These are phyloP conservation scores for Phymastichus coffea DNA, from an alignment of 1,140 invertebrate species.

Conservation along the genomic window DNA sequence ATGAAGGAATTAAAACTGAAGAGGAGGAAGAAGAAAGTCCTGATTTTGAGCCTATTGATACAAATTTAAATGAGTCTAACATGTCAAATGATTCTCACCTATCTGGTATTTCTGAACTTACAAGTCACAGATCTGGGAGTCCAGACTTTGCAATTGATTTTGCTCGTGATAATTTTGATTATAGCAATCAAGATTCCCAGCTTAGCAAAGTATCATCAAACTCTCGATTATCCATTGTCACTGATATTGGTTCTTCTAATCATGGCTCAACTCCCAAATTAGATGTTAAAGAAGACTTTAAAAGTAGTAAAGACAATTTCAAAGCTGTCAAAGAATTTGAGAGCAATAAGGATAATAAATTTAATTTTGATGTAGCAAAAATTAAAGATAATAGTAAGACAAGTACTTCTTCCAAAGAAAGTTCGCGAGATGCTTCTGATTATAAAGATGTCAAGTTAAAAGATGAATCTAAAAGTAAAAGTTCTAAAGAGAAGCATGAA, in stretches of 20 bases:
- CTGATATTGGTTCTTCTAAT: constrained; percentile 54
- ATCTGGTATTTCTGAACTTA: constrained; percentile 63
- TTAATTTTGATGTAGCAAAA: constrained; percentile 45
- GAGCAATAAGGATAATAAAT: constrained; percentile 52
- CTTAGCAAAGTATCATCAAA: constrained; percentile 64
- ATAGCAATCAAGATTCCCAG: constrained; percentile 59
- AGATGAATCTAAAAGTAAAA: constrained; percentile 39
- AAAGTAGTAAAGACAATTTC: constrained; percentile 43
- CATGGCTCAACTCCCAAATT: constrained; percentile 45
- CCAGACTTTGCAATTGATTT: constrained; percentile 48
- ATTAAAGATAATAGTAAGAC: constrained; percentile 47
- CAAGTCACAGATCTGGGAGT: constrained; percentile 55
- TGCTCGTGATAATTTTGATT: constrained; percentile 51
- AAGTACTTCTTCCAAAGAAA: constrained; percentile 43
- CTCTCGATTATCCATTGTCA: constrained; percentile 59
- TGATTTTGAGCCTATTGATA: constrained; percentile 65
- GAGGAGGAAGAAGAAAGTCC: constrained; percentile 68
- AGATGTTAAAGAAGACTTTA: constrained; percentile 48
- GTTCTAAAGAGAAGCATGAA: constrained; percentile 45
- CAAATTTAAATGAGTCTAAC: constrained; percentile 52
- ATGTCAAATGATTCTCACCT: constrained; percentile 61
- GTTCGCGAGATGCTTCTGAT: constrained; percentile 43
- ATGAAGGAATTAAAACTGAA: constrained; percentile 58
- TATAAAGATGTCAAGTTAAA: constrained; percentile 40
- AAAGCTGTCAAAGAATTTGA: constrained; percentile 39